Evolutionary conservation across 2,797 vertebrate species (phyloP).

Genomic region (Megaceryle alcyon): DNA sequence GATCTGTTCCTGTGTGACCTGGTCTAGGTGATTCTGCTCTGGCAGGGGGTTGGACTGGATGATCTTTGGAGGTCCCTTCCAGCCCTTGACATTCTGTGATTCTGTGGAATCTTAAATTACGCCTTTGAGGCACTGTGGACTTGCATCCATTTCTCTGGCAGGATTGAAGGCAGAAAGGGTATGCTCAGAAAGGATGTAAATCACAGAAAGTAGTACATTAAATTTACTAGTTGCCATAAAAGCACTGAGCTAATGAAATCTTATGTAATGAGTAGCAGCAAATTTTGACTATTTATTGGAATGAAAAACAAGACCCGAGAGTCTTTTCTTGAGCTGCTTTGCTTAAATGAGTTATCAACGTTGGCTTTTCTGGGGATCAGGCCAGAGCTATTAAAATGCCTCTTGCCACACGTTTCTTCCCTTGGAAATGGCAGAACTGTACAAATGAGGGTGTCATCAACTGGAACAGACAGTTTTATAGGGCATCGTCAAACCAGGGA

Average conservation of each 20-base stretch:
- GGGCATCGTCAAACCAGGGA: background rate
- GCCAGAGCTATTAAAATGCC: background rate
- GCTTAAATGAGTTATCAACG: background rate
- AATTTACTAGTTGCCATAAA: constrained; percentile 59
- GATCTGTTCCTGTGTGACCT: too few relatives aligned
- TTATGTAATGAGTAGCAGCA: constrained; percentile 47
- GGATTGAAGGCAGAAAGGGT: background rate
- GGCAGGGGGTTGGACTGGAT: too few relatives aligned
- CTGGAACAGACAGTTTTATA: constrained; percentile 30
- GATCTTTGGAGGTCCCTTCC: too few relatives aligned
- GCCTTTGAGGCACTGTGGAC: background rate
- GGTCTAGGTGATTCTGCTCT: too few relatives aligned
- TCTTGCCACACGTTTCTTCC: background rate
- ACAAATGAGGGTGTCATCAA: background rate
- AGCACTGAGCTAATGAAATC: constrained; percentile 49
- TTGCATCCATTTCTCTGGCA: constrained; percentile 8
- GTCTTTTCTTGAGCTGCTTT: constrained; percentile 22
- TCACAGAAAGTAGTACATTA: constrained; percentile 33
- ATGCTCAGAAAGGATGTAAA: constrained; percentile 32
- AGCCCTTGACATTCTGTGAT: too few relatives aligned
- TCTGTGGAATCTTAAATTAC: background rate
- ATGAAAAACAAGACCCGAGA: constrained; percentile 45
- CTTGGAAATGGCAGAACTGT: constrained; percentile 1
- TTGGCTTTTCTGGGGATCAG: constrained; percentile 18
- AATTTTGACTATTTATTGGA: constrained; percentile 43